Base-by-base conservation (phyloP, 1,140 invertebrate species). In the Patella vulgata region DNA sequence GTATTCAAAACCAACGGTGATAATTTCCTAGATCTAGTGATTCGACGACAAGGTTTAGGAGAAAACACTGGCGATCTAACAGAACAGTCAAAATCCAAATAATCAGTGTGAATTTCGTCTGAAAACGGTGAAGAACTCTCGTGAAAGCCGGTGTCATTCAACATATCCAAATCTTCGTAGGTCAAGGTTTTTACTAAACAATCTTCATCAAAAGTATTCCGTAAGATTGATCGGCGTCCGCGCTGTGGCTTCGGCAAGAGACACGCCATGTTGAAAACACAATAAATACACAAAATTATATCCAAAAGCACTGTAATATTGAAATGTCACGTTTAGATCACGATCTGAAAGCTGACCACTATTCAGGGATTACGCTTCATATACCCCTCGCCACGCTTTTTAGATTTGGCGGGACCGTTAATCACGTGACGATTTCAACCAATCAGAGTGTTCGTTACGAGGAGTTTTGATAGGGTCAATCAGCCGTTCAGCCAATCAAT, bases 321-420 rank as follows among this genome's bases (percentile, higher is more conserved):
- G 27, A 52, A 31, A 25, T 43, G n/a, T 53, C 21, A 55, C 19
- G 50, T 21, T 63, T 46, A 36, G 57, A 42, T 59, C 53, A 60
- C 44, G 39, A 36, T 39, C 21, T 54, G 39, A 48, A 42, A 53
- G 58, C 33, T 58, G 47, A 63, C 59, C 39, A 59, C 48, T 48
- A 31, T 53, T 47, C 59, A 27, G 36, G 19, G 42, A 54, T 43
- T 59, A 53, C n/a, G 40, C 52, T 47, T 39, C 51, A 50, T 46
- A 25, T 33, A 33, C 21, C 40, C 52, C 30, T 43, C 47, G 50
- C 65, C 46, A 31, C 59, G 43, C 63, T 53, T 56, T 75, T 68
- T 43, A 64, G 59, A 75, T 62, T 71, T 75, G 68, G 73, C 73
- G 73, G 70, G 68, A 71, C 70, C 68, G 73, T 71, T 71, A 66